Conservation (phyloP, 2,888 invertebrate species). For the Ochropleura leucogaster region DNA sequence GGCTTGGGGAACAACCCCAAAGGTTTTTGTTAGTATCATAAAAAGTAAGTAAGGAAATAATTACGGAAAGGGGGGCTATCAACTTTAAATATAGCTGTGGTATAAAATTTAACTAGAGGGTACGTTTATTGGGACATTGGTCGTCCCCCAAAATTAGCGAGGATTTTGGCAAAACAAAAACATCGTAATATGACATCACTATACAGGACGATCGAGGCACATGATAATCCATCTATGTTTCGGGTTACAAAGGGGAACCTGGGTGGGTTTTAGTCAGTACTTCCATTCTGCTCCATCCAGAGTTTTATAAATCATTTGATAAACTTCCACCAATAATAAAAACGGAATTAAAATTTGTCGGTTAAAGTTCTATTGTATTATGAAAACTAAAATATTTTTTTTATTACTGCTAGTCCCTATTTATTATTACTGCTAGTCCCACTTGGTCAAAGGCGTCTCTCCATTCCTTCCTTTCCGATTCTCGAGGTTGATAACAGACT, state of each 20-base stretch:
- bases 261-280: no score
- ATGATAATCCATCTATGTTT: background rate
- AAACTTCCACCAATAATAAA: no score
- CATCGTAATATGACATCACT: background rate
- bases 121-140: slow-evolving; percentile 26
- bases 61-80: slow-evolving; percentile 11
- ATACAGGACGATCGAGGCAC: background rate
- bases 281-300: no score
- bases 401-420: no score
- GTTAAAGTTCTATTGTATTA: no score
- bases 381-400: no score
- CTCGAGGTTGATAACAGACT: background rate
- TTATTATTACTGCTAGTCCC: no score
- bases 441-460: no score
- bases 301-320: no score
- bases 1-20: slow-evolving; percentile 21
- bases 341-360: no score
- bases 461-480: no score
- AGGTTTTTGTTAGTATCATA: slow-evolving; percentile 42
- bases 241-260: no score
- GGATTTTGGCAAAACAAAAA: slow-evolving; percentile 13
- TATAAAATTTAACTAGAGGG: slow-evolving; percentile 41
- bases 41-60: slow-evolving; percentile 43
- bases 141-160: background rate
- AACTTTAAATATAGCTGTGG: slow-evolving; percentile 36